Percentiles rank a stretch among this genome's conserved stretches.
These are phyloP conservation scores for Typhlomys cinereus DNA, from an alignment of 2,113 vertebrate species.

Conservation along the genomic window DNA sequence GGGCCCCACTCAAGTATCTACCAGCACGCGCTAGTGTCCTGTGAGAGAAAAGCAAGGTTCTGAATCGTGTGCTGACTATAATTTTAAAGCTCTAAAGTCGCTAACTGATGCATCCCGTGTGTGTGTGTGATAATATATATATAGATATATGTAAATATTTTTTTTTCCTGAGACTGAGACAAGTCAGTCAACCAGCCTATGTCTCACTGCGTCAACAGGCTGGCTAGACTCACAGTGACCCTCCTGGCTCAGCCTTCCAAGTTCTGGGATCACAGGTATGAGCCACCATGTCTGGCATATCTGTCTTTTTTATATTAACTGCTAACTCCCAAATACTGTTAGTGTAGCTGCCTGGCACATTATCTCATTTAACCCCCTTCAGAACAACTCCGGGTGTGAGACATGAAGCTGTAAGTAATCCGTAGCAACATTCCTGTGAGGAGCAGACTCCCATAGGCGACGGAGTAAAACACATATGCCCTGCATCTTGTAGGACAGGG, in stretches of 20 bases:
- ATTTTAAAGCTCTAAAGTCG: constrained; percentile 25
- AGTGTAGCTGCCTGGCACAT: neutral
- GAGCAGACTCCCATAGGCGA: neutral
- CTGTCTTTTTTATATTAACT: neutral
- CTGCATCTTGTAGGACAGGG: neutral
- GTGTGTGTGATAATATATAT: no score
- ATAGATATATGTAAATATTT: no score
- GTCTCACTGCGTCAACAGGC: neutral
- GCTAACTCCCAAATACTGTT: neutral
- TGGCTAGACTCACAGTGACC: neutral
- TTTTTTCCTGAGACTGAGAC: neutral
- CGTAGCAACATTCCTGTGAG: neutral
- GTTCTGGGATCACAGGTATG: neutral
- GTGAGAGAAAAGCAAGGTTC: neutral
- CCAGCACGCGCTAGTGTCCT: constrained; percentile 35
- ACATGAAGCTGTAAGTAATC: neutral
- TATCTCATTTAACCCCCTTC: neutral
- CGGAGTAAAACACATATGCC: neutral
- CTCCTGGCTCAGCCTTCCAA: neutral
- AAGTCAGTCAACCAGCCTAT: no score
- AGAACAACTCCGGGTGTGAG: neutral
- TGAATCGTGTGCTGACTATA: neutral
- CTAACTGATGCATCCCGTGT: neutral
- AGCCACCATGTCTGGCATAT: neutral
- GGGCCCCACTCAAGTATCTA: neutral